Conservation (phyloP, 2,113 vertebrate species). For the Salvelinus alpinus region DNA sequence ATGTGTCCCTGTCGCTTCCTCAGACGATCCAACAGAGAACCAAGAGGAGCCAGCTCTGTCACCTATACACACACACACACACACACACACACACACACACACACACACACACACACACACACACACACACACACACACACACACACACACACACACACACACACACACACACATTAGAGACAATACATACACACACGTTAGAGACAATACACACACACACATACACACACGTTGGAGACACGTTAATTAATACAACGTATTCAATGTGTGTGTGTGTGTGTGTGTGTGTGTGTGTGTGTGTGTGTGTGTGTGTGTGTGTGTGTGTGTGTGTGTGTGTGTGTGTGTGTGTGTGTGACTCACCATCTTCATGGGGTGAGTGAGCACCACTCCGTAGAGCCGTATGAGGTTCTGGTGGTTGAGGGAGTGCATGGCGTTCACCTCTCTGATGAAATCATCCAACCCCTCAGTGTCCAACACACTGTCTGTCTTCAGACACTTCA, state of each 20-base stretch:
- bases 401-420: conserved; percentile 96
- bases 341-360: conserved; percentile 63
- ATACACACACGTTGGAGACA: no score
- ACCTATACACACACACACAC: conserved; percentile 71
- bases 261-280: no score
- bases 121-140: no score
- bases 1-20: conserved; percentile 95
- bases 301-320: background rate
- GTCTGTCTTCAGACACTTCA: conserved; percentile 91
- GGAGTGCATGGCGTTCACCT: conserved; percentile 98
- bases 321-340: background rate
- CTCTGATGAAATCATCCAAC: conserved; percentile 94
- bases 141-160: no score
- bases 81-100: no score
- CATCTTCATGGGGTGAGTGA: conserved; percentile 99
- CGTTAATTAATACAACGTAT: no score
- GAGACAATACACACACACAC: no score
- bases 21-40: conserved; percentile 90
- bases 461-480: conserved; percentile 88
- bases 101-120: no score
- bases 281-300: no score
- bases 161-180: no score
- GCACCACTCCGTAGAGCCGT: conserved; percentile 90
- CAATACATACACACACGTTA: no score
- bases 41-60: conserved; percentile 90